Percentiles rank a stretch among this genome's conserved stretches.
phyloP scores from a whole-genome alignment of 2,113 vertebrate species.

The Hemiscyllium ocellatum region DNA sequence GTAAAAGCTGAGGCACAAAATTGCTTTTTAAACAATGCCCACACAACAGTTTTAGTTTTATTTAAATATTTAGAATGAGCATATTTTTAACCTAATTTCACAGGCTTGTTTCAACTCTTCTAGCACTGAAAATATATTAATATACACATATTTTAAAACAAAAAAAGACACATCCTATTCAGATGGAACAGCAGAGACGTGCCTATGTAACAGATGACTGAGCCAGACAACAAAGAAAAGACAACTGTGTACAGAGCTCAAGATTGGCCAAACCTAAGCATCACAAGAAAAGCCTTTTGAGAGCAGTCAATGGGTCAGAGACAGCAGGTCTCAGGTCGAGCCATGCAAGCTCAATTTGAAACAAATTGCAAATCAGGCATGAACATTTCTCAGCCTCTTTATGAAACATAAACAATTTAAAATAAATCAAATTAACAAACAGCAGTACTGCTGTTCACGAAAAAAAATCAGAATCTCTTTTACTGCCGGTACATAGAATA shows the following conservation, averaged over 20 bases:
- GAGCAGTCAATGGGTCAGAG: neutral
- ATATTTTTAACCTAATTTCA: neutral
- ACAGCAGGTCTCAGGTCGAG: neutral
- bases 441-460: neutral
- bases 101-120: neutral
- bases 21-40: neutral
- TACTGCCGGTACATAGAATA: neutral
- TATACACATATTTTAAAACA: neutral
- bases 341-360: neutral
- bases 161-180: neutral
- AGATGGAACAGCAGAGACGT: too few species aligned
- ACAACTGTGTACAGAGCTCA: neutral
- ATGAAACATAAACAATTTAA: slow-evolving; percentile 12
- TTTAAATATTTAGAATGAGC: neutral
- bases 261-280: neutral
- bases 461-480: neutral
- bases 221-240: neutral
- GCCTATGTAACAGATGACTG: neutral
- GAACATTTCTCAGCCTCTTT: neutral
- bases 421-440: slow-evolving; percentile 22
- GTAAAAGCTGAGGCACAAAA: neutral
- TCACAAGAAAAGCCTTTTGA: slow-evolving; percentile 22
- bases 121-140: slow-evolving; percentile 2
- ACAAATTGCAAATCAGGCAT: slow-evolving; percentile 16
- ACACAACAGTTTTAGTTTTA: neutral